Evolutionary conservation across 1,140 invertebrate genomes (phyloP).

Genomic region (Paracyclopina nana): DNA sequence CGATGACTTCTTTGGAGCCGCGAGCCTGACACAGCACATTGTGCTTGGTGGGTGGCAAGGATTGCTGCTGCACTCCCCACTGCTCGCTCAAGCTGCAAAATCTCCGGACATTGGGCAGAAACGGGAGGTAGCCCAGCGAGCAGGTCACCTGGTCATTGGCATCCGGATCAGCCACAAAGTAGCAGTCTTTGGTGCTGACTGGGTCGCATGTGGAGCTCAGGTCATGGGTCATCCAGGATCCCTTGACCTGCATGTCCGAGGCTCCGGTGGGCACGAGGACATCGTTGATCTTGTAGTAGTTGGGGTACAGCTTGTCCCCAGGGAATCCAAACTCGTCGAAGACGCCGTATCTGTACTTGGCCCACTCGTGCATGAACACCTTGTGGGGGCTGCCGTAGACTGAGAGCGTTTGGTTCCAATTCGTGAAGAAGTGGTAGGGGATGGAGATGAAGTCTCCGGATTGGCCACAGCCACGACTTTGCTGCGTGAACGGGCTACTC

Average conservation of each 20-base stretch:
- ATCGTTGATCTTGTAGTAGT: constrained; percentile 20
- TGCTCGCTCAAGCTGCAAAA: neutral
- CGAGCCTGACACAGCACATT: constrained; percentile 4
- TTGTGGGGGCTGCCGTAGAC: constrained; percentile 20
- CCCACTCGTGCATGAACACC: constrained; percentile 30
- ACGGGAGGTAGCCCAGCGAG: neutral
- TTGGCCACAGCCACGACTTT: constrained; percentile 24
- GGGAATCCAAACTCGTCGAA: constrained; percentile 29
- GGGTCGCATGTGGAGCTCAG: neutral
- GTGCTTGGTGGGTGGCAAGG: constrained; percentile 8
- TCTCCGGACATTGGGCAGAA: neutral
- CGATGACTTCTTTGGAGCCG: neutral
- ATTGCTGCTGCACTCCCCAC: neutral
- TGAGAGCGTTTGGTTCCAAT: constrained; percentile 13
- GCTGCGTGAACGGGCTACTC: constrained; percentile 24
- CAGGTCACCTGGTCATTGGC: constrained; percentile 3
- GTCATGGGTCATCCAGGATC: neutral
- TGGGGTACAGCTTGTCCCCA: constrained; percentile 22
- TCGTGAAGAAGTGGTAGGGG: constrained; percentile 22
- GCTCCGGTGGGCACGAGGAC: neutral
- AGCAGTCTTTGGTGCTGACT: neutral
- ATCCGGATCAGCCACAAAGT: neutral
- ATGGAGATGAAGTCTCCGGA: constrained; percentile 23
- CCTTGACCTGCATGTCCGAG: neutral
- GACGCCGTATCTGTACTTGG: constrained; percentile 30